A percentile compares a stretch with the other conserved stretches of the same genome.
Conservation (phyloP, 1,140 invertebrate genomes). For the Meloidogyne floridensis region DNA sequence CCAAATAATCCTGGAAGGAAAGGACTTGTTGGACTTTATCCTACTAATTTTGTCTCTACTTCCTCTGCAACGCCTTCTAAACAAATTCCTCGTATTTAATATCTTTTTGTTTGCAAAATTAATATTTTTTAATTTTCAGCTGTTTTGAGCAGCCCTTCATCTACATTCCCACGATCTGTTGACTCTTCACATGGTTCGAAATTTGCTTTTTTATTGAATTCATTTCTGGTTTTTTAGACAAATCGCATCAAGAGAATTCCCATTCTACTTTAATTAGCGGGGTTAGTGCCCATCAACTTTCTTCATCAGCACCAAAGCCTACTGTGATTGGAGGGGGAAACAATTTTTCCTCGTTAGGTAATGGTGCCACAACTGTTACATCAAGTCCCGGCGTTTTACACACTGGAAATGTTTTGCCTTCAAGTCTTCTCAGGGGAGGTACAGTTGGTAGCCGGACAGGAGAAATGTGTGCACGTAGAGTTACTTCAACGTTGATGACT, state of each 20-base stretch:
- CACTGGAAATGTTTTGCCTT: constrained; percentile 12
- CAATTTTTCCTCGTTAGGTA: neutral
- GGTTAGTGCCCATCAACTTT: neutral
- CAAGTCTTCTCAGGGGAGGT: constrained; percentile 3
- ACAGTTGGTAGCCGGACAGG: neutral
- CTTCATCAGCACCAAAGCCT: neutral
- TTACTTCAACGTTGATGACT: constrained; percentile 14
- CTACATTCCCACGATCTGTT: constrained; percentile 10
- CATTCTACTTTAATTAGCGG: neutral
- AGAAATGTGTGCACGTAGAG: neutral
- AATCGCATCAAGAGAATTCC: constrained; percentile 1
- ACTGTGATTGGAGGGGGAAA: neutral
- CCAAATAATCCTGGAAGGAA: constrained; percentile 39
- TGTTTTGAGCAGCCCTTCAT: neutral
- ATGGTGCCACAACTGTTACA: neutral
- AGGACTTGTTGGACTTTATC: constrained; percentile 68
- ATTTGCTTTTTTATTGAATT: neutral
- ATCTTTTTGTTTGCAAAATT: neutral
- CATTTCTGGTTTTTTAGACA: constrained; percentile 6
- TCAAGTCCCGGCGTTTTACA: constrained; percentile 13
- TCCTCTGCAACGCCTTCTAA: constrained; percentile 34
- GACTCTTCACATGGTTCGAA: neutral
- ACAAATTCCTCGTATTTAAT: constrained; percentile 21
- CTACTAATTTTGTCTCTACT: constrained; percentile 69
- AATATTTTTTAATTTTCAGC: constrained; percentile 7